phyloP scores from a whole-genome alignment of 2,797 vertebrate species.

The Thunnus albacares region DNA sequence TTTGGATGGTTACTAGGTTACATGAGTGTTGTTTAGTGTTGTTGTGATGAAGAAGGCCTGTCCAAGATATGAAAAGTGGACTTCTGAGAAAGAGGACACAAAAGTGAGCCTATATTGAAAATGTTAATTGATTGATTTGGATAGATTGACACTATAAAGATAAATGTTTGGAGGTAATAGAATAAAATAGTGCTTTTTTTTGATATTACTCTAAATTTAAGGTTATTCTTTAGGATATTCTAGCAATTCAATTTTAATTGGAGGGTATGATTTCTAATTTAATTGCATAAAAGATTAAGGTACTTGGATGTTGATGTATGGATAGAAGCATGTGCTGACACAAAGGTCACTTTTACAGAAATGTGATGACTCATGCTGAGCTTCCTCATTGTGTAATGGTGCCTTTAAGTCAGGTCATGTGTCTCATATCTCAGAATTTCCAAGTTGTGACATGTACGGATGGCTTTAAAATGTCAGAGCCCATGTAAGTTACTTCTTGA shows the following conservation, averaged over 20 bases:
- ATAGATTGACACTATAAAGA: not conserved
- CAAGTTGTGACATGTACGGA: not conserved
- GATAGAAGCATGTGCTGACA: not conserved
- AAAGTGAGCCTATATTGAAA: not conserved
- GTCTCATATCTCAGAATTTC: not conserved
- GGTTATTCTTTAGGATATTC: not conserved
- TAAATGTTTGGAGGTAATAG: not conserved
- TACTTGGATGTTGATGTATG: not conserved
- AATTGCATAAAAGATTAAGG: not conserved
- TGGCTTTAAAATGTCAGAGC: not conserved
- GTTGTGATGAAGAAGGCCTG: conserved; percentile 19
- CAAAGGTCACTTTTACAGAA: not conserved
- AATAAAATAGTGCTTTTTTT: not conserved
- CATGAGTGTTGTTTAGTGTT: conserved; percentile 37
- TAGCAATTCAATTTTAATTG: accelerated
- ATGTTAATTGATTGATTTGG: not conserved
- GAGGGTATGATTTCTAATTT: not conserved
- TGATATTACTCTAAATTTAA: too few species aligned
- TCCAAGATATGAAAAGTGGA: conserved; percentile 17
- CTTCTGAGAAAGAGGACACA: not conserved
- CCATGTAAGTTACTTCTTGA: not conserved
- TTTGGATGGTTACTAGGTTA: conserved; percentile 47
- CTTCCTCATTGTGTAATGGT: not conserved
- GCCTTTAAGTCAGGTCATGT: not conserved
- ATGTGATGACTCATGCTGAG: conserved; percentile 3